Conservation (phyloP, 2,888 invertebrate genomes). For the Anagyrus pseudococci region DNA sequence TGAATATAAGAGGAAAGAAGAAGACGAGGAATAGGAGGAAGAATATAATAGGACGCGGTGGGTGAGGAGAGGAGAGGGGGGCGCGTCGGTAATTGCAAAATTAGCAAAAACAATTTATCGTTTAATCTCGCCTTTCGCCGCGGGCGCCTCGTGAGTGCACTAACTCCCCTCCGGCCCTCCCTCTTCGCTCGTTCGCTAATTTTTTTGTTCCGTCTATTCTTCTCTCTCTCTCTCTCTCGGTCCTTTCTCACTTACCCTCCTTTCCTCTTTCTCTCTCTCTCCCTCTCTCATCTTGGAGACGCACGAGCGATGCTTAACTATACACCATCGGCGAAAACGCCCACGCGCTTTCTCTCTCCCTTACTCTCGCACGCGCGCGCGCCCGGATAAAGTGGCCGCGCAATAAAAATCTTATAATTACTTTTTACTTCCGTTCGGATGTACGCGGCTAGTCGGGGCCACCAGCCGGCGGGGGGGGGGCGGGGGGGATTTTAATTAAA, state of each 20-base stretch:
- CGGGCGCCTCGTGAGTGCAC: no score
- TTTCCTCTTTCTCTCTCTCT: constrained; percentile 12
- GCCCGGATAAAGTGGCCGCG: constrained; percentile 42
- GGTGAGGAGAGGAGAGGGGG: constrained; percentile 26
- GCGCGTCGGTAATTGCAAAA: constrained; percentile 49
- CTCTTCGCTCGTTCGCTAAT: constrained; percentile 33
- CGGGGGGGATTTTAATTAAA: constrained; percentile 54
- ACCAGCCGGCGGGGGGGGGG: neutral
- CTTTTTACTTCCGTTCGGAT: constrained; percentile 53
- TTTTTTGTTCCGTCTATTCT: constrained; percentile 37
- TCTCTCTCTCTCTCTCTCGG: constrained; percentile 30
- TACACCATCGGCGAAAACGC: no score
- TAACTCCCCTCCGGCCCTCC: no score
- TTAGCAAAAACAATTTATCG: constrained; percentile 55
- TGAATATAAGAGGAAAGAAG: neutral
- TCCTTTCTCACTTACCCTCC: neutral
- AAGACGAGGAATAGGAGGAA: constrained; percentile 2
- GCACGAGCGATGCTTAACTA: constrained; percentile 12
- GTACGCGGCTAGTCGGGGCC: no score
- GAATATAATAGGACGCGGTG: neutral
- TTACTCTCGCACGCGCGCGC: neutral
- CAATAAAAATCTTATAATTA: constrained; percentile 56
- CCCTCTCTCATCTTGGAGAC: constrained; percentile 26
- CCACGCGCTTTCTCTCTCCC: constrained; percentile 7
- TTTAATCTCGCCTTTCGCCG: constrained; percentile 49